These are phyloP conservation scores for Heliconius ethilla DNA, from an alignment of 2,888 invertebrate species.

Conservation along the genomic window DNA sequence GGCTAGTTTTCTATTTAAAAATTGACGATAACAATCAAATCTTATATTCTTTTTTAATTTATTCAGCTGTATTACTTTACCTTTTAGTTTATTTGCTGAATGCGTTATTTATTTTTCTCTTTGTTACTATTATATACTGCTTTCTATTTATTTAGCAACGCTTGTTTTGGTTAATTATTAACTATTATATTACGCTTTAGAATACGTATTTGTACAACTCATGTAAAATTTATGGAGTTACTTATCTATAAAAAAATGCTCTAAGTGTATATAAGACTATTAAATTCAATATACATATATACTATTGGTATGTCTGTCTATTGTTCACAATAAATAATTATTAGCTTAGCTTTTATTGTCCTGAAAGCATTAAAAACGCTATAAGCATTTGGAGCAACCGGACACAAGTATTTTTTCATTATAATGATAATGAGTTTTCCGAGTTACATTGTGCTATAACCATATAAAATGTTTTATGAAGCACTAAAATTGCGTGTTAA, in stretches of 20 bases:
- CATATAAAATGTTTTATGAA: background rate
- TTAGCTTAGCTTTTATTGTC: constrained; percentile 24
- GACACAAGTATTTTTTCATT: constrained; percentile 16
- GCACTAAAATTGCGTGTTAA: constrained; percentile 8
- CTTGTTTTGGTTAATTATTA: constrained; percentile 20
- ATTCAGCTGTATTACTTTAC: constrained; percentile 48
- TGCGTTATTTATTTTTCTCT: constrained; percentile 65
- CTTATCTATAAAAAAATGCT: constrained; percentile 4
- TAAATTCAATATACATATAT: background rate
- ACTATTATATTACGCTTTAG: constrained; percentile 18
- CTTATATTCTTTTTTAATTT: constrained; percentile 59
- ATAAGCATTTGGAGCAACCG: constrained; percentile 17
- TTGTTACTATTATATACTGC: constrained; percentile 47
- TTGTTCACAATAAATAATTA: background rate
- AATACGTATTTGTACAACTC: constrained; percentile 3
- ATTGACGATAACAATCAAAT: constrained; percentile 71
- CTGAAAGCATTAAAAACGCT: constrained; percentile 32
- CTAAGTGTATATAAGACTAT: constrained; percentile 13
- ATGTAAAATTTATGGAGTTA: constrained; percentile 1
- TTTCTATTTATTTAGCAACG: constrained; percentile 51
- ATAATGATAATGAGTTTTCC: constrained; percentile 21
- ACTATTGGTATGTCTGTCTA: background rate
- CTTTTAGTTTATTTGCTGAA: constrained; percentile 49
- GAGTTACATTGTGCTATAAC: constrained; percentile 4
- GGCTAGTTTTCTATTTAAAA: constrained; percentile 75